Evolutionary conservation across 92 coral and sea anemone species (phyloP).

Genomic region (Virgularia gustaviana): DNA sequence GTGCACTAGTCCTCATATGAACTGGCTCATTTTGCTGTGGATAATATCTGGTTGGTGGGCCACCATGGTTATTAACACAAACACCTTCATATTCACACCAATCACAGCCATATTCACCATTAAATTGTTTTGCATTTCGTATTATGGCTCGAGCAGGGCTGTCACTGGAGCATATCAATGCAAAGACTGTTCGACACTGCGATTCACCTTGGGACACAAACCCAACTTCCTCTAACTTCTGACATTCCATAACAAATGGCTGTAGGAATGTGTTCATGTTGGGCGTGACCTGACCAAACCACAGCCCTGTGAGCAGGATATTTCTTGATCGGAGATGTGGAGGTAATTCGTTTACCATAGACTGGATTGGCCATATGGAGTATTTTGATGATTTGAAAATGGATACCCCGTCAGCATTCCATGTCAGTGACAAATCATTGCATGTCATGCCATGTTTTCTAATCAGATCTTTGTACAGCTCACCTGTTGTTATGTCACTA

Average conservation of each 20-base stretch:
- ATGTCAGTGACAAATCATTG: slow-evolving; percentile 25
- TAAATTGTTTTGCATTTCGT: slow-evolving; percentile 24
- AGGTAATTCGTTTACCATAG: slow-evolving; percentile 23
- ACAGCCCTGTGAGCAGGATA: slow-evolving; percentile 32
- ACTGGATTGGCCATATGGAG: slow-evolving; percentile 36
- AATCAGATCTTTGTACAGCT: slow-evolving; percentile 14
- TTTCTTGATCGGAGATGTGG: slow-evolving; percentile 23
- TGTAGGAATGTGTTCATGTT: slow-evolving; percentile 23
- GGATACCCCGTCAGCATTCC: slow-evolving; percentile 32
- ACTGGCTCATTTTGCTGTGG: slow-evolving; percentile 15
- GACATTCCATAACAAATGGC: slow-evolving; percentile 22
- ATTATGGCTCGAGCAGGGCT: slow-evolving; percentile 25
- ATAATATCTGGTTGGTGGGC: slow-evolving; percentile 29
- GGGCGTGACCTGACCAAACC: slow-evolving; percentile 16
- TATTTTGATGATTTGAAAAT: slow-evolving; percentile 26
- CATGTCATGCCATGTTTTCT: slow-evolving; percentile 10
- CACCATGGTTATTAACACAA: neutral
- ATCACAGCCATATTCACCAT: slow-evolving; percentile 36
- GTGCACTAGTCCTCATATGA: slow-evolving; percentile 7
- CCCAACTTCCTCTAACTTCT: slow-evolving; percentile 4
- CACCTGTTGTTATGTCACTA: slow-evolving; percentile 17
- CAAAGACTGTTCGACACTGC: neutral
- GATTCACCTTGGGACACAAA: slow-evolving; percentile 7
- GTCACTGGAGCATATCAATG: slow-evolving; percentile 25
- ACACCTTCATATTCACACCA: slow-evolving; percentile 34